Evolutionary conservation across 2,888 invertebrate species (phyloP).

Genomic region (Calephelis perditalis): DNA sequence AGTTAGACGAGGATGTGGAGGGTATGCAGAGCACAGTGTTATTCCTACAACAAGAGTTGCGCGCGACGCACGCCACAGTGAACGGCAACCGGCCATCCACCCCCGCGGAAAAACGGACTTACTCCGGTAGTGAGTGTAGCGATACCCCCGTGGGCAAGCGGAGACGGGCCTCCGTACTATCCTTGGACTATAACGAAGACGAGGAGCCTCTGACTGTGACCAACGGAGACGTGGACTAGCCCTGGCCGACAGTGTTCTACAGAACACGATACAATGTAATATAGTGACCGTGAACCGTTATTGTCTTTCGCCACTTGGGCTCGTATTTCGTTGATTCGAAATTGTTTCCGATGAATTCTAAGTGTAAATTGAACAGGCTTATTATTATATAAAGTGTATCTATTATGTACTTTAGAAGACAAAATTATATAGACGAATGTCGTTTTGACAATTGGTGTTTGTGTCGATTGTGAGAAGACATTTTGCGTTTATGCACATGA

Average conservation of each 20-base stretch:
- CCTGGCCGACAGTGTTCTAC: conserved; percentile 46
- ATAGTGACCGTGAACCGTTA: conserved; percentile 54
- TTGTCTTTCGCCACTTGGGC: conserved; percentile 39
- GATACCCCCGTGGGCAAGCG: conserved; percentile 80
- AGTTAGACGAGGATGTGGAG: conserved; percentile 97
- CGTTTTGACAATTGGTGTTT: conserved; percentile 66
- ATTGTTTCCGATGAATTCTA: conserved; percentile 38
- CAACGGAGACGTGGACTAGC: conserved; percentile 81
- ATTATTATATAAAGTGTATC: conserved; percentile 53
- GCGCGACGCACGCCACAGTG: conserved; percentile 80
- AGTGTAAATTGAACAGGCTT: conserved; percentile 41
- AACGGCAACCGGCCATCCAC: conserved; percentile 54
- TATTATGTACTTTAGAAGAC: conserved; percentile 69
- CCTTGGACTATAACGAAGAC: conserved; percentile 86
- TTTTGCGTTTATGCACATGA: conserved; percentile 69
- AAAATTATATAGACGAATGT: conserved; percentile 52
- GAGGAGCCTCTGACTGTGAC: conserved; percentile 84
- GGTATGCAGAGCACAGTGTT: conserved; percentile 99
- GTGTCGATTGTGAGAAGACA: conserved; percentile 61
- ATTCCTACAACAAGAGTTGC: conserved; percentile 94
- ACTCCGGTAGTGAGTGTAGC: conserved; percentile 63
- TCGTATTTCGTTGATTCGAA: conserved; percentile 43
- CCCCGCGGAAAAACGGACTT: conserved; percentile 61
- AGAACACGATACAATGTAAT: conserved; percentile 49
- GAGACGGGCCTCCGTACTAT: conserved; percentile 83